Percentiles rank a stretch among this genome's conserved stretches.
Conservation (phyloP, 2,797 vertebrate species). For the Peromyscus eremicus region DNA sequence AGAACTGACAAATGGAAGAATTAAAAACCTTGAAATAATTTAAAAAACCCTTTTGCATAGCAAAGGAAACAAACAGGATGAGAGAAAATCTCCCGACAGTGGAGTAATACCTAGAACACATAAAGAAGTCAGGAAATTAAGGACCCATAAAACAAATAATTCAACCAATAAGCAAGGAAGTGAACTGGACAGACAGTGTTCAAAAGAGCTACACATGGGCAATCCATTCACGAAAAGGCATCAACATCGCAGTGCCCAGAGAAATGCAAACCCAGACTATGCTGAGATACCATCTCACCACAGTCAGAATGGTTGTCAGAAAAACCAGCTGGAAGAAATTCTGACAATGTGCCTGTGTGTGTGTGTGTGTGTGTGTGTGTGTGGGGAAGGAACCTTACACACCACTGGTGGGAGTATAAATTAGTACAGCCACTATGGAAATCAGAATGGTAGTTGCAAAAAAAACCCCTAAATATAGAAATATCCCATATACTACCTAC, state of each 20-base stretch:
- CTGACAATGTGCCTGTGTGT: background rate
- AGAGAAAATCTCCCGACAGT: background rate
- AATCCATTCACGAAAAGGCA: background rate
- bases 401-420: background rate
- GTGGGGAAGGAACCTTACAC: background rate
- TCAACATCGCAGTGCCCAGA: background rate
- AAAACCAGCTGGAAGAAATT: background rate
- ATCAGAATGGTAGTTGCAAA: background rate
- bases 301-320: background rate
- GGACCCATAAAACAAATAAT: background rate
- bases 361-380: too few species aligned
- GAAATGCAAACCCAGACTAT: background rate
- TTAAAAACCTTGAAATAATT: background rate
- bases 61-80: background rate
- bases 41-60: background rate
- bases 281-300: background rate
- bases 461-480: background rate
- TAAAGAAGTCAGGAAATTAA: background rate
- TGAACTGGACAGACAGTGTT: background rate
- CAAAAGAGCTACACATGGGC: background rate
- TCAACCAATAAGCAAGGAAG: background rate
- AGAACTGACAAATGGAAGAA: background rate
- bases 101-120: background rate
- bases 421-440: background rate
- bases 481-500: background rate